Conservation (phyloP, 2,113 vertebrate genomes). For the Salvelinus sp. region DNA sequence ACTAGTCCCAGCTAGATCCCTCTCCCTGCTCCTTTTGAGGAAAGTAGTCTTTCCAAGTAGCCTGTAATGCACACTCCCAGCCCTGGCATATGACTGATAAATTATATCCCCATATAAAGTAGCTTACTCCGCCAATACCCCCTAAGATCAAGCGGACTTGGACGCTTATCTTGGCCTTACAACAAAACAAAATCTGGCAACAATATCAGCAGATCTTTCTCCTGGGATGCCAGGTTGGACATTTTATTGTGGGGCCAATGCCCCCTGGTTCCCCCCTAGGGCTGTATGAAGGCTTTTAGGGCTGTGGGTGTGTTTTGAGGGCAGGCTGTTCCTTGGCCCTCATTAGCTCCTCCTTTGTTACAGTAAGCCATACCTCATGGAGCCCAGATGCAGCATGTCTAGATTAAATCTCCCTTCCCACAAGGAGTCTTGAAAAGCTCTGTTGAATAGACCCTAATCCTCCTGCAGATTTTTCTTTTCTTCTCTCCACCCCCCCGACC, state of each 20-base stretch:
- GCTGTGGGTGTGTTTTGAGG: constrained; percentile 36
- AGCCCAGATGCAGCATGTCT: constrained; percentile 69
- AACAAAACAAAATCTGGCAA: constrained; percentile 25
- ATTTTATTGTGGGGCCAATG: too few species aligned
- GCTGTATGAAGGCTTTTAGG: constrained; percentile 49
- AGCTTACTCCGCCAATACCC: constrained; percentile 24
- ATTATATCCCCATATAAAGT: constrained; percentile 3
- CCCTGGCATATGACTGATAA: neutral
- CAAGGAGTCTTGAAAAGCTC: constrained; percentile 63
- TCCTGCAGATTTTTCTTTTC: constrained; percentile 56
- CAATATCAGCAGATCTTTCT: constrained; percentile 1
- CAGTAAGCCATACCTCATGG: constrained; percentile 66
- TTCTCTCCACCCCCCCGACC: neutral
- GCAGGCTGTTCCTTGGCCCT: constrained; percentile 58
- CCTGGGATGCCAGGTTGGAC: too few species aligned
- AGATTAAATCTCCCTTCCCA: constrained; percentile 65
- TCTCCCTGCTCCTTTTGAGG: neutral
- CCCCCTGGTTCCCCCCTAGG: constrained; percentile 7
- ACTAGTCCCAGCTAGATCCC: neutral
- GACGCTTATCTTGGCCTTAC: constrained; percentile 22
- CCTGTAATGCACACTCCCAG: neutral
- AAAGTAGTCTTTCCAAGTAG: neutral
- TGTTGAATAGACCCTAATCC: constrained; percentile 65
- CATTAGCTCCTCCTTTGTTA: constrained; percentile 71
- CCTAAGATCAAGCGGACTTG: constrained; percentile 1